Base-by-base conservation (phyloP, 2,888 invertebrate species). In the Folsomia manolachei region DNA sequence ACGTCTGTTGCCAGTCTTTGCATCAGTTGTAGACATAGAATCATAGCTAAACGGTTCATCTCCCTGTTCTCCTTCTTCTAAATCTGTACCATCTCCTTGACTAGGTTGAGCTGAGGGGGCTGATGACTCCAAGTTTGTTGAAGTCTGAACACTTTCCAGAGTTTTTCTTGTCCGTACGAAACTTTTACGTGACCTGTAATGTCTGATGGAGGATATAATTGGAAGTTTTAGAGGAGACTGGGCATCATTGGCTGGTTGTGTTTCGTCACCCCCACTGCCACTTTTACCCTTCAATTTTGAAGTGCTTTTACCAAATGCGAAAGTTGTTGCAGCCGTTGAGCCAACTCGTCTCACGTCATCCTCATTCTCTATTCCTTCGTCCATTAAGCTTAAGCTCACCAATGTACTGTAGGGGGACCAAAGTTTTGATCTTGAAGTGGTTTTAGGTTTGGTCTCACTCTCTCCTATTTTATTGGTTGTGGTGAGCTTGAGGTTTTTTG, bases 101-200 rank as follows among this genome's bases (percentile, higher is more conserved):
- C 64, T 64, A 21, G 53, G 27, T 62, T 70, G 61, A 64, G 67
- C 63, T 39, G 27, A 52, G 53, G 27, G 23, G n/a, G n/a, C n/a
- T n/a, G n/a, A n/a, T n/a, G 39, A 39, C 39, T 39, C 14, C 14
- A 39, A 4, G 39, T 9, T n/a, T n/a, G n/a, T n/a, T n/a, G n/a
- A n/a, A n/a, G n/a, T n/a, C 23, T 23, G 64, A 26, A 25, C 27
- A 63, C 61, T 66, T 21, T 71, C 73, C 69, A 71, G 69, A 76
- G 69, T 71, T 73, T 76, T 77, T 27, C 75, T 73, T 70, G 75
- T 74, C 70, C 79, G 69, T 21, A 76, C 72, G 60, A 81, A 81
- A 75, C 75, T 81, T 79, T 79, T 81, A 51, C 81, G 71, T 26
- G 79, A 79, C 66, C 78, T 77, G 74, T 77, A 76, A 71, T 80